A percentile compares a stretch with the other conserved stretches of the same genome.
phyloP scores from a whole-genome alignment of 2,113 vertebrate genomes.

The Symphodus melops region DNA sequence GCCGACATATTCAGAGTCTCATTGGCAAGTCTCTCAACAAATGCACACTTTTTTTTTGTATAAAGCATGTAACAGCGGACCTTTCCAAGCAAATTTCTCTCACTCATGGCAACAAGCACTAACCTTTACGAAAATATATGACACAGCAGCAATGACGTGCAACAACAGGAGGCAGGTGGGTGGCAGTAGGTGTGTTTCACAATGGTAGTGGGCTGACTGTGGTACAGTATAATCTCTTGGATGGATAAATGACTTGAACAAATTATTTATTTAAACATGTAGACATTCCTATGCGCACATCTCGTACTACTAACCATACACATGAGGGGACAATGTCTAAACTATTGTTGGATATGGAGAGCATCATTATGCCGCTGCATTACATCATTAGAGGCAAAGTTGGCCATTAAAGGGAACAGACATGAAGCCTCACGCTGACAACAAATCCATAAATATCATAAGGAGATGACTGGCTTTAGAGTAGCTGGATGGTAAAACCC shows the following conservation, averaged over 20 bases:
- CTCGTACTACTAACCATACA: slow-evolving; percentile 30
- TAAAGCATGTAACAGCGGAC: not conserved
- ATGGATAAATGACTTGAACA: slow-evolving; percentile 47
- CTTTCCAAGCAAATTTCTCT: slow-evolving; percentile 11
- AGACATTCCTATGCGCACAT: slow-evolving; percentile 24
- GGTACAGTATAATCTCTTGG: slow-evolving; percentile 68
- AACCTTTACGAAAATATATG: slow-evolving; percentile 56
- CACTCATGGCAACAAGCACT: slow-evolving; percentile 53
- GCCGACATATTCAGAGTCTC: slow-evolving; percentile 37
- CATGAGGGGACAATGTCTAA: slow-evolving; percentile 50
- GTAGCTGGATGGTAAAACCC: slow-evolving; percentile 39
- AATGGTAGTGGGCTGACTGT: slow-evolving; percentile 59
- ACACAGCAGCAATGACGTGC: slow-evolving; percentile 76
- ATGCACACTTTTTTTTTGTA: slow-evolving; percentile 34
- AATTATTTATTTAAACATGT: slow-evolving; percentile 16
- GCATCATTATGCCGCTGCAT: slow-evolving; percentile 63
- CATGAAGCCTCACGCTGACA: slow-evolving; percentile 58
- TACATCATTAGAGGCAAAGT: slow-evolving; percentile 68
- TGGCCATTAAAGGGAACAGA: slow-evolving; percentile 72
- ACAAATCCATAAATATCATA: slow-evolving; percentile 75
- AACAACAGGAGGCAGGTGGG: slow-evolving; percentile 77
- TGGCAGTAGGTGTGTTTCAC: slow-evolving; percentile 71
- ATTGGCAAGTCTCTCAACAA: slow-evolving; percentile 54
- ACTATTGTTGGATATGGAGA: slow-evolving; percentile 44
- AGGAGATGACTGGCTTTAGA: slow-evolving; percentile 51